phyloP scores from a whole-genome alignment of 2,888 invertebrate genomes.

The Heliconius ethilla region DNA sequence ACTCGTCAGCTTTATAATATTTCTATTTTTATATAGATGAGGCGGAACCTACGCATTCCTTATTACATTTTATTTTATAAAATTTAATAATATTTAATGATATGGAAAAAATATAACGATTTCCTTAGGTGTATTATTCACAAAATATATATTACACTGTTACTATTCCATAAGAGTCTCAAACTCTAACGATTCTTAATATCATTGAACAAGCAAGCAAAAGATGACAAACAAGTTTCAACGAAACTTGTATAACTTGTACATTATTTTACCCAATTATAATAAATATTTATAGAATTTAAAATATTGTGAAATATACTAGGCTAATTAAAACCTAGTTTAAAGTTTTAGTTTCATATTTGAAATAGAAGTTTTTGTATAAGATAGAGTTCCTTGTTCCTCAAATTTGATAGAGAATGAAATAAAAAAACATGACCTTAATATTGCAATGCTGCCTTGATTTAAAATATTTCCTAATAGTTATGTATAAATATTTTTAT shows the following conservation, averaged over 20 bases:
- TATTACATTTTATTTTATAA: no score
- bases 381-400: not conserved
- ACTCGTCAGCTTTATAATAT: not conserved
- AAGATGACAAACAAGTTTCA: slow-evolving; percentile 15
- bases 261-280: slow-evolving; percentile 9
- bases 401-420: not conserved
- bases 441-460: not conserved
- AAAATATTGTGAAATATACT: slow-evolving; percentile 1
- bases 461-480: not conserved
- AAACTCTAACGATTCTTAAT: not conserved
- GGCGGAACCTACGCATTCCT: not conserved
- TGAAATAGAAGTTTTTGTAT: not conserved
- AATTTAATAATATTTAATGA: no score
- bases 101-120: no score
- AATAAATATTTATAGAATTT: not conserved
- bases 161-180: not conserved
- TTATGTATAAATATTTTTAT: not conserved
- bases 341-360: not conserved
- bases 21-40: not conserved
- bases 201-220: not conserved
- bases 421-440: not conserved
- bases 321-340: not conserved
- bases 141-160: not conserved
- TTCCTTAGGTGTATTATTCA: not conserved
- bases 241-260: slow-evolving; percentile 3